phyloP scores from a whole-genome alignment of 2,888 invertebrate genomes.

The Orthonevra nobilis region DNA sequence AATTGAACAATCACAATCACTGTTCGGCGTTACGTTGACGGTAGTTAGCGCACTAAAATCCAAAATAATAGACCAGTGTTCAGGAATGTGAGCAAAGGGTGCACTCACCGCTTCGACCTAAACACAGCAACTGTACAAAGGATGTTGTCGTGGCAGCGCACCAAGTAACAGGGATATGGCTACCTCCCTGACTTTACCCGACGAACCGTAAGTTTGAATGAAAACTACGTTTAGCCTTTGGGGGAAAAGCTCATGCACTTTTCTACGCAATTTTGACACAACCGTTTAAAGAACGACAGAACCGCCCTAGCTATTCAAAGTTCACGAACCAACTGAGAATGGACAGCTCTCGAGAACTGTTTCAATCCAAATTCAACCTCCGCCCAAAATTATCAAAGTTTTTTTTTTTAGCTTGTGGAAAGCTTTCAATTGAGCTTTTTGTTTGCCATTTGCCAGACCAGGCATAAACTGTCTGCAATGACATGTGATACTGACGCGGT shows the following conservation, averaged over 20 bases:
- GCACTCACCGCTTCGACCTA: too few relatives aligned
- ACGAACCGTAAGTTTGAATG: too few relatives aligned
- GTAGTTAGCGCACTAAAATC: neutral
- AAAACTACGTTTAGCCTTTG: neutral
- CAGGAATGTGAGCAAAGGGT: too few relatives aligned
- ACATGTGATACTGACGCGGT: neutral
- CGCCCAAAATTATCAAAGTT: neutral
- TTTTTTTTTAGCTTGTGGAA: too few relatives aligned
- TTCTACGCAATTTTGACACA: neutral
- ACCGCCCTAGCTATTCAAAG: constrained; percentile 35
- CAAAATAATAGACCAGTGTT: too few relatives aligned
- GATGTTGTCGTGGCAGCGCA: neutral
- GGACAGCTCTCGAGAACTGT: constrained; percentile 2
- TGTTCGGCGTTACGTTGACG: constrained; percentile 7
- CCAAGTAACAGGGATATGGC: constrained; percentile 7
- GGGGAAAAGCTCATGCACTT: neutral
- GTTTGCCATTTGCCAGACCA: too few relatives aligned
- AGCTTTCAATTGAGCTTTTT: constrained; percentile 24
- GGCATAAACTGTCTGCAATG: neutral
- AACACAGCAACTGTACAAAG: neutral
- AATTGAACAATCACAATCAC: constrained; percentile 20
- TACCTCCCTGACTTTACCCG: too few relatives aligned
- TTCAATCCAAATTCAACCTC: neutral
- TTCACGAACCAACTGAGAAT: constrained; percentile 52
- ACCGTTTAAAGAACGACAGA: neutral